Base-by-base conservation (phyloP, 1,140 invertebrate genomes). In the Drosophila melanica region DNA sequence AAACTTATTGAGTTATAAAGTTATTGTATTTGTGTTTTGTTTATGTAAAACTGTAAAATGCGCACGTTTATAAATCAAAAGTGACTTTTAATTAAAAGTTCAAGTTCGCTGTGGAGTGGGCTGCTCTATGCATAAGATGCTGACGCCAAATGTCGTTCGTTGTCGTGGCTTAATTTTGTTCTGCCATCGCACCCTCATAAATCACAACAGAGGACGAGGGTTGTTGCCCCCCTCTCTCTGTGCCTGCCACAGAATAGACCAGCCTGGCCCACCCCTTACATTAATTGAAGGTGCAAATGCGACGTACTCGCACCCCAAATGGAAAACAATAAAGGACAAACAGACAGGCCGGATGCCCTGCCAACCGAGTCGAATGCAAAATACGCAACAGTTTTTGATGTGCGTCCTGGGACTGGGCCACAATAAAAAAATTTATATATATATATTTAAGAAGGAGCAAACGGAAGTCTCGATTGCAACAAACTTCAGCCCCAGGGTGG, bases 41-140 rank as follows among this genome's bases (percentile, higher is more conserved):
- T 80, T 70, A 85, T 68, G 81, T 53, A 54, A 77, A 81, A 72
- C 75, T 75, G 60, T 66, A 70, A 81, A 86, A 77, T 76, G 78
- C 75, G 80, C 41, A 77, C 63, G 67, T 79, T 85, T 85, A 84
- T 87, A 87, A 89, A 87, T 87, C 82, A 87, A 87, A 87, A 89
- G 85, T 87, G 82, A 87, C 82, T 87, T 87, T 87, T 87, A 87
- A 87, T 87, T 87, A 87, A 87, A 87, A 87, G 84, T 87, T 87
- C 68, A 86, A 76, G 66, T 58, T 50, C 53, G 55, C 50, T 66
- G 47, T 67, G 63, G 51, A 57, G 70, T 58, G 39, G 55, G 39
- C 30, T 66, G 51, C 47, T 55, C 39, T 58, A 63, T 57, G 75
- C 71, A 55, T 60, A 87, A 81, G 84, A 79, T 89, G 82, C 75